phyloP scores from a whole-genome alignment of 2,113 vertebrate species.

The Trogon melanurus region DNA sequence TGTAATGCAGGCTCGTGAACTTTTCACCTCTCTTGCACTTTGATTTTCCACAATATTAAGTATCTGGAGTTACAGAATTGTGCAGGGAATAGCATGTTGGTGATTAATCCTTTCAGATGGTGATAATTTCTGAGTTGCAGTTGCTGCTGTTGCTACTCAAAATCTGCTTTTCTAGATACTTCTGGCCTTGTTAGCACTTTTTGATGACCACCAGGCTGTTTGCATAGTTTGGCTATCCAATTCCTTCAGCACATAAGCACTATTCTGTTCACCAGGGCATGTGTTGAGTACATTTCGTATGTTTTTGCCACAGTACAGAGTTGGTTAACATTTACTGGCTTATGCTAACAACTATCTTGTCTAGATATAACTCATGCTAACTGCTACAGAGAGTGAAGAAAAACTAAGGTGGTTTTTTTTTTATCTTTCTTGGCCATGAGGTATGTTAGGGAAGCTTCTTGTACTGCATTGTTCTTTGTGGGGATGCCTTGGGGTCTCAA shows the following conservation, averaged over 20 bases:
- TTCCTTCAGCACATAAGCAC: not conserved
- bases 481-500: not conserved
- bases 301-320: not conserved
- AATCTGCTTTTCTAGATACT: not conserved
- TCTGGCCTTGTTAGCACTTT: not conserved
- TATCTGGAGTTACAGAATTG: not conserved
- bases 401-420: not conserved
- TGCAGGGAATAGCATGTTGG: not conserved
- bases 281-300: not conserved
- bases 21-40: not conserved
- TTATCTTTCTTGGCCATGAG: not conserved
- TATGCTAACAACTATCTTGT: not conserved
- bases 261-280: not conserved
- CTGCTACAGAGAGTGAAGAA: not conserved
- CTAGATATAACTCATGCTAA: not conserved
- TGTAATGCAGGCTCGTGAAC: not conserved
- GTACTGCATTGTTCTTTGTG: not conserved
- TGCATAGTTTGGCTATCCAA: not conserved
- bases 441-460: not conserved
- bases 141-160: not conserved
- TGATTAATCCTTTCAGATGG: not conserved
- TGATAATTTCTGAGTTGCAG: not conserved
- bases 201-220: not conserved
- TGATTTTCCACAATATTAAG: not conserved
- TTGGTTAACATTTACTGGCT: not conserved